Evolutionary conservation across 2,888 invertebrate species (phyloP).

Genomic region (Colostygia pectinataria): DNA sequence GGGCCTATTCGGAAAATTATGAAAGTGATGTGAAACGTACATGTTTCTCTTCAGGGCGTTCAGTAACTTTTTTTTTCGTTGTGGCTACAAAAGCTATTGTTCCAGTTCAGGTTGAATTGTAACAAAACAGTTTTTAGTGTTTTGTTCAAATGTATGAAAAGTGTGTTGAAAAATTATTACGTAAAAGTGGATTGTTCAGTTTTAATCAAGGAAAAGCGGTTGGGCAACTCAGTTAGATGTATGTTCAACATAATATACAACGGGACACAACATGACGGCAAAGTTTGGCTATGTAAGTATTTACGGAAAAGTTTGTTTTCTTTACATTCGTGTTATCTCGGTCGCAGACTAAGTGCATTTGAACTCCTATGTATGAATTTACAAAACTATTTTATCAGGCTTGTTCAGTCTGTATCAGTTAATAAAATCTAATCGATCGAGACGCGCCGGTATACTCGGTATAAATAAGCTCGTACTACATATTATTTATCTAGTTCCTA

Average conservation of each 20-base stretch:
- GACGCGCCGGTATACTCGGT: conserved; percentile 21
- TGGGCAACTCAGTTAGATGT: conserved; percentile 80
- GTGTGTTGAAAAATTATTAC: conserved; percentile 76
- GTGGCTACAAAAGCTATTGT: conserved; percentile 80
- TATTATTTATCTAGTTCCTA: background rate
- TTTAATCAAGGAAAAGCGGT: conserved; percentile 72
- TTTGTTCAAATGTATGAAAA: conserved; percentile 69
- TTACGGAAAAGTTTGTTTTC: conserved; percentile 9
- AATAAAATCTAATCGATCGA: conserved; percentile 29
- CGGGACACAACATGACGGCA: conserved; percentile 84
- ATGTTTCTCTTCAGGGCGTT: conserved; percentile 61
- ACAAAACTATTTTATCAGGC: conserved; percentile 11
- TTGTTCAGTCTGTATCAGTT: conserved; percentile 23
- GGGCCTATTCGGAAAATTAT: conserved; percentile 70
- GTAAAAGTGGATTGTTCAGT: conserved; percentile 78
- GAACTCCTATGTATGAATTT: conserved; percentile 10
- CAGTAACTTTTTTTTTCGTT: conserved; percentile 59
- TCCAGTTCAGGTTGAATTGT: conserved; percentile 57
- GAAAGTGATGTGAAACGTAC: conserved; percentile 76
- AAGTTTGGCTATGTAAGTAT: conserved; percentile 83
- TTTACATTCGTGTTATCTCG: background rate
- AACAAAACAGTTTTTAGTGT: conserved; percentile 71
- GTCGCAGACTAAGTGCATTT: background rate
- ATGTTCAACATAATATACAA: conserved; percentile 81
- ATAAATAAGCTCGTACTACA: conserved; percentile 9